Base-by-base conservation (phyloP, 2,113 vertebrate species). In the Chauna torquata region DNA sequence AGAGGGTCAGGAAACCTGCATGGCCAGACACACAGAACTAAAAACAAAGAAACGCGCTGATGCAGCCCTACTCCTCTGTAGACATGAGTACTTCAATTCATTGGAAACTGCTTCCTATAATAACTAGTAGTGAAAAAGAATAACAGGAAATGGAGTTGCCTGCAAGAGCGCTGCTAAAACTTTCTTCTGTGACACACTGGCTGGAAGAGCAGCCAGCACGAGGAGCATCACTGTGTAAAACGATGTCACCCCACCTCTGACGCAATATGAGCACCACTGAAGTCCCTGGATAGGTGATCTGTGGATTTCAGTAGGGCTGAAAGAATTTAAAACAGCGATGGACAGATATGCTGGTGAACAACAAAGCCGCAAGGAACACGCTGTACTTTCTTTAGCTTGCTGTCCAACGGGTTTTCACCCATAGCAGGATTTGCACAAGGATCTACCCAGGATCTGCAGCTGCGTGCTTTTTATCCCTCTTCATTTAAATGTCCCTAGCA, bases 201-300 rank as follows among this genome's bases (percentile, higher is more conserved):
- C 34, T 71, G 61, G 36, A 54, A 58, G 27, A 25, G 54, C 0
- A 34, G 22, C 58, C 64, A 69, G 25, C 49, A 82, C 77, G 9
- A 36, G 57, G 20, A 75, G 18, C 3, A 32, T 15, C 40, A 28
- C n/a, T 40, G 2, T 2, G 64, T 49, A 13, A 45, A 78, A 24
- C 20, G 64, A 5, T 84, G 79, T 32, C 83, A 69, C 16, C 47
- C 34, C n/a, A 30, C 25, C 61, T 49, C 38, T 9, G 76, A 8
- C 12, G 28, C 1, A 8, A 24, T 1, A 66, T 16, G 2, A 11
- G 75, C 2, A 0, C 20, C 6, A 2, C 9, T 12, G 30, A 34
- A 20, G 8, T 40, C 59, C 32, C 59, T 54, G 22, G 27, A 66
- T 22, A 17, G 32, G 5, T 0, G 0, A 66, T 30, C 2, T 28